Evolutionary conservation across 2,888 invertebrate genomes (phyloP).

Genomic region (Aphodius sticticus): DNA sequence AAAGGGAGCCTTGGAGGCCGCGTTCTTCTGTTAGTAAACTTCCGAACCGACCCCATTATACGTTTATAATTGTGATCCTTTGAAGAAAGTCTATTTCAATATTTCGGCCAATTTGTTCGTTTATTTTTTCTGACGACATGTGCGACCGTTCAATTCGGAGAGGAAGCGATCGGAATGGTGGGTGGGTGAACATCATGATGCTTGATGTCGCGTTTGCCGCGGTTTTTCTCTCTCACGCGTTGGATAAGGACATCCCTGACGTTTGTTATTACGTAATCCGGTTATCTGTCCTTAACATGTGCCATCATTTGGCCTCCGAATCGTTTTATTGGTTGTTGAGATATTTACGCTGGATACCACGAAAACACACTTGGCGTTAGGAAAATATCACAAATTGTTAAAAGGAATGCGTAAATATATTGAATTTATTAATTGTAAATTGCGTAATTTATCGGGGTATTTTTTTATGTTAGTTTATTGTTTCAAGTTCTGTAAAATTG

Average conservation of each 20-base stretch:
- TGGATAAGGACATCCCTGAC: not conserved
- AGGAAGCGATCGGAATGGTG: not conserved
- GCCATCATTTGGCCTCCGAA: not conserved
- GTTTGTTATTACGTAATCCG: conserved; percentile 16
- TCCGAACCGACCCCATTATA: conserved; percentile 44
- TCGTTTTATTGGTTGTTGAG: not conserved
- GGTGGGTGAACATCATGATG: not conserved
- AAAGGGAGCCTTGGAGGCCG: conserved; percentile 44
- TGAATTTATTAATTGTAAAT: not conserved
- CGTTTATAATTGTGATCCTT: conserved; percentile 48
- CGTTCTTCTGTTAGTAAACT: conserved; percentile 49
- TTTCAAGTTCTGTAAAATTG: not conserved
- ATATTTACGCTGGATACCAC: not conserved
- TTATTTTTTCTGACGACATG: conserved; percentile 27
- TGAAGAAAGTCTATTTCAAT: conserved; percentile 42
- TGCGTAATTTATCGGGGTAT: not conserved
- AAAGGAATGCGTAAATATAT: not conserved
- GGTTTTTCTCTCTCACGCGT: not conserved
- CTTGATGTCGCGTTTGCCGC: conserved; percentile 8
- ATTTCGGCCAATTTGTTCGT: conserved; percentile 35
- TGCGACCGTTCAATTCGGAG: conserved; percentile 18
- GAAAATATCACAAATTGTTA: not conserved
- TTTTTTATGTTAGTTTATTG: not conserved
- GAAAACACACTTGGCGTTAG: not conserved
- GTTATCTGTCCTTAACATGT: not conserved